These are phyloP conservation scores for Mimas tiliae DNA, from an alignment of 2,888 invertebrate genomes.

Conservation along the genomic window DNA sequence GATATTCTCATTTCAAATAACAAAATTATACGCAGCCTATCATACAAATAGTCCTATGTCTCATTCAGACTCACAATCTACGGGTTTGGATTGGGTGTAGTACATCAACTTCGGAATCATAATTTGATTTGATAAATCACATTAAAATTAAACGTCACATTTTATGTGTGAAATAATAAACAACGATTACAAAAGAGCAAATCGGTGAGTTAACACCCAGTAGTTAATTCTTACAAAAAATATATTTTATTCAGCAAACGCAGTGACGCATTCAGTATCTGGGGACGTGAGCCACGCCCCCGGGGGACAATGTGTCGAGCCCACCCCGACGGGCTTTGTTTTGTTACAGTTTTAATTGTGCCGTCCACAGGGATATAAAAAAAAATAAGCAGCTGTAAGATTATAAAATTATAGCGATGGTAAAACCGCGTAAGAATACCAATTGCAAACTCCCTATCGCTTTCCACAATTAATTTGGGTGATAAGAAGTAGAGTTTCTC, in stretches of 20 bases:
- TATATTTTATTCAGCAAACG: slow-evolving; percentile 9
- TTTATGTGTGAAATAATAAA: slow-evolving; percentile 9
- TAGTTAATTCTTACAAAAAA: slow-evolving; percentile 18
- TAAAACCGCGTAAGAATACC: not conserved
- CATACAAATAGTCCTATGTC: too few species aligned
- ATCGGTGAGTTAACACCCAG: slow-evolving; percentile 21
- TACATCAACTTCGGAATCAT: not conserved
- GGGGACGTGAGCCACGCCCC: slow-evolving; percentile 21
- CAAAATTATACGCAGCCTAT: too few species aligned
- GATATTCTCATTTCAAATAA: too few species aligned
- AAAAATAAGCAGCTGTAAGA: slow-evolving; percentile 17
- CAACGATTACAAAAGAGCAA: slow-evolving; percentile 16
- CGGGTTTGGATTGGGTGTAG: too few species aligned
- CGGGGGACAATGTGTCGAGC: slow-evolving; percentile 21
- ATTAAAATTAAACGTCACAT: slow-evolving; percentile 1
- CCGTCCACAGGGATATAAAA: slow-evolving; percentile 3
- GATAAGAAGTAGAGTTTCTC: too few species aligned
- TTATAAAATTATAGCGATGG: not conserved
- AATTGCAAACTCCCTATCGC: not conserved
- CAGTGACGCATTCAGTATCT: slow-evolving; percentile 22
- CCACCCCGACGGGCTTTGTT: slow-evolving; percentile 23
- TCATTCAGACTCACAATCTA: too few species aligned
- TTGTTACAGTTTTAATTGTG: slow-evolving; percentile 22
- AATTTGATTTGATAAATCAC: not conserved
- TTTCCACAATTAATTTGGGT: not conserved